Evolutionary conservation across 2,797 vertebrate species (phyloP).

Genomic region (Sebastes trivittatus): DNA sequence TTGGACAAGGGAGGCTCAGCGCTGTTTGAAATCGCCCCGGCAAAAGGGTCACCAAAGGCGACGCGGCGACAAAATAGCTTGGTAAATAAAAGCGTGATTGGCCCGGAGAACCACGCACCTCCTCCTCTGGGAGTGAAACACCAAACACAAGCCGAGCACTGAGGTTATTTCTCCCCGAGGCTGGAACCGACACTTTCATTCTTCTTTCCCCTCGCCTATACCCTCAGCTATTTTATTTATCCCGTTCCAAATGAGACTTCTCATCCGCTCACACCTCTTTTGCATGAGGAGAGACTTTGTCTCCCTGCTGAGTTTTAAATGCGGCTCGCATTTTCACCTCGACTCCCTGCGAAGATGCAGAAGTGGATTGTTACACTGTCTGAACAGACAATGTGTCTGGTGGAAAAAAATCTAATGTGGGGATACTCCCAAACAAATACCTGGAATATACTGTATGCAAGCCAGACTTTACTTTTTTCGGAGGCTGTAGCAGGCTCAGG

Average conservation of each 20-base stretch:
- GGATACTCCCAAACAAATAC: background rate
- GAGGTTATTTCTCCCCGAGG: constrained; percentile 53
- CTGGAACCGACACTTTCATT: constrained; percentile 39
- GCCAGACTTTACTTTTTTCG: background rate
- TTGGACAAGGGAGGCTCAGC: constrained; percentile 12
- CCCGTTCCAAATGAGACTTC: constrained; percentile 49
- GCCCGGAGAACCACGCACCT: constrained; percentile 39
- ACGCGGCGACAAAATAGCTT: constrained; percentile 38
- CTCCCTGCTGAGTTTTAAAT: constrained; percentile 55
- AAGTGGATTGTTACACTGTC: constrained; percentile 27
- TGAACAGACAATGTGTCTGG: constrained; percentile 31
- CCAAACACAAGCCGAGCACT: constrained; percentile 39
- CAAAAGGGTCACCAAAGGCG: constrained; percentile 42
- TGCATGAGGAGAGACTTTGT: constrained; percentile 36
- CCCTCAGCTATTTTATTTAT: constrained; percentile 47
- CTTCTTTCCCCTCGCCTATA: constrained; percentile 12
- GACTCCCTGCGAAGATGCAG: constrained; percentile 27
- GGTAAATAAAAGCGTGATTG: constrained; percentile 49
- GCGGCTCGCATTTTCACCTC: constrained; percentile 60
- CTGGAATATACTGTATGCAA: background rate
- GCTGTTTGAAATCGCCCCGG: constrained; percentile 7
- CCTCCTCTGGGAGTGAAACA: constrained; percentile 58
- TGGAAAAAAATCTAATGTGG: constrained; percentile 1
- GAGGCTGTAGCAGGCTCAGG: too few species aligned
- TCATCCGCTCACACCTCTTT: constrained; percentile 50